Evolutionary conservation across 1,140 invertebrate species (phyloP).

Genomic region (Atta texana): DNA sequence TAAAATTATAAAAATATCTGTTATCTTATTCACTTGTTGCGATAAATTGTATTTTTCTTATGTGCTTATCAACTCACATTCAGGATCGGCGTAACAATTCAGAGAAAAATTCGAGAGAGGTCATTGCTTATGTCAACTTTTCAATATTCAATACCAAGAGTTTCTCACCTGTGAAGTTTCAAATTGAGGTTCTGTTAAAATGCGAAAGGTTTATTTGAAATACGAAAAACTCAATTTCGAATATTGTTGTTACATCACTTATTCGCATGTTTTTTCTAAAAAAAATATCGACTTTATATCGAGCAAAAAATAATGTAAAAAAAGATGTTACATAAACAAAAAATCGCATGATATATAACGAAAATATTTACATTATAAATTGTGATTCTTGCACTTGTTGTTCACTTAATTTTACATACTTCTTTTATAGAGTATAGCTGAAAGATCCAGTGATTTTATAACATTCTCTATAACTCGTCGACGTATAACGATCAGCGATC

Average conservation of each 20-base stretch:
- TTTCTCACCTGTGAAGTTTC: not conserved
- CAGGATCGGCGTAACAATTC: not conserved
- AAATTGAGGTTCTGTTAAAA: not conserved
- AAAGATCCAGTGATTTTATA: not conserved
- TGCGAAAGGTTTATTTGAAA: not conserved
- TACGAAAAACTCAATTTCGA: constrained; percentile 8
- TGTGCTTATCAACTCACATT: constrained; percentile 10
- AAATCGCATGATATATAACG: not conserved
- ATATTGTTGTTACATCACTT: not conserved
- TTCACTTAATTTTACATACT: not conserved
- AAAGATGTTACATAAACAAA: not conserved
- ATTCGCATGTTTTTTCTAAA: not conserved
- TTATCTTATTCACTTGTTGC: not conserved
- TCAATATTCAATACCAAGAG: not conserved
- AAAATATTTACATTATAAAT: not conserved
- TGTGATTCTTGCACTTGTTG: not conserved
- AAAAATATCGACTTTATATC: constrained; percentile 4
- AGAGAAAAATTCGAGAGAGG: not conserved
- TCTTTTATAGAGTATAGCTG: not conserved
- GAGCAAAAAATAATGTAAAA: not conserved
- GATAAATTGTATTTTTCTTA: not conserved
- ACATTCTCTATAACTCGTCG: constrained; percentile 7
- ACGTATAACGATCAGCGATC: not conserved
- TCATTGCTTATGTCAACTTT: constrained; percentile 1
- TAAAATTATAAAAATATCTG: not conserved